Percentiles rank a stretch among this genome's conserved stretches.
These are phyloP conservation scores for Asarcornis scutulata DNA, from an alignment of 2,113 vertebrate species.

Conservation along the genomic window DNA sequence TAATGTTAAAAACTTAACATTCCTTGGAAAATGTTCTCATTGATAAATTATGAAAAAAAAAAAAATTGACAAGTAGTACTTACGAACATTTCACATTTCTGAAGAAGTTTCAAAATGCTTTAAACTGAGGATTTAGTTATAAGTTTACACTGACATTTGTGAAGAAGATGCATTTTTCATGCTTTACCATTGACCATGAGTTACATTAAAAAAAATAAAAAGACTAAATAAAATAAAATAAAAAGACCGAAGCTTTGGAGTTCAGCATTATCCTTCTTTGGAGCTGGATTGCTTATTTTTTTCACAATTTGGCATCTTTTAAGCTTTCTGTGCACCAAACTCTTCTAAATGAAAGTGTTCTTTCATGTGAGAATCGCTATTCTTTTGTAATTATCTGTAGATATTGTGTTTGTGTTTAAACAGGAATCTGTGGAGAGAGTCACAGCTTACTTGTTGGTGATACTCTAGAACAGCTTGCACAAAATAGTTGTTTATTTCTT, in stretches of 20 bases:
- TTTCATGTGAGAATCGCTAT: neutral
- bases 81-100: neutral
- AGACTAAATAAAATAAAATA: neutral
- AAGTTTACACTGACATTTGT: neutral
- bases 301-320: neutral
- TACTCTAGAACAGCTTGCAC: neutral
- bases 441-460: neutral
- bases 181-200: neutral
- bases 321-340: neutral
- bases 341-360: neutral
- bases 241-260: neutral
- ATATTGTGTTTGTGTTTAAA: neutral
- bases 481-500: neutral
- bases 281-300: neutral
- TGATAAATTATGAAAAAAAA: neutral
- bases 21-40: neutral
- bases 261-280: neutral
- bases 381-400: neutral
- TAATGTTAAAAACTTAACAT: neutral
- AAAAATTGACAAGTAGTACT: neutral
- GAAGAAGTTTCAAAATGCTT: neutral
- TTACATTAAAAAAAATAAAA: neutral
- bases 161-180: neutral
- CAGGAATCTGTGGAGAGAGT: neutral
- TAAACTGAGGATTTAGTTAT: neutral